Base-by-base conservation (phyloP, 1,140 invertebrate species). In the Melanaphis sacchari region DNA sequence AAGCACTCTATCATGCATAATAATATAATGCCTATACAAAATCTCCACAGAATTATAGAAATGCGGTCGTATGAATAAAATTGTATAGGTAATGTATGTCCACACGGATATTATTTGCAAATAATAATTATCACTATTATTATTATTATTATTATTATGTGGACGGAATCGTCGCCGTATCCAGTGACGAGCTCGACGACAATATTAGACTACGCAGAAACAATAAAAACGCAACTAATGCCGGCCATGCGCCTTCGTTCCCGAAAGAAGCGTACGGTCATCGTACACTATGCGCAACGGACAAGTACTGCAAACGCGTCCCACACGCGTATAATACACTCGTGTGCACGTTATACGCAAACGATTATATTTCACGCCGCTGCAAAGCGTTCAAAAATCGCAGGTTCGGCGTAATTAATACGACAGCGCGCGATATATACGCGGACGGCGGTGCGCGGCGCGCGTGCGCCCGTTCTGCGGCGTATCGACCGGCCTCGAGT, bases 401-500 rank as follows among this genome's bases (percentile, higher is more conserved):
- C 15, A n/a, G 90, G 41, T 36, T 31, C 89, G 40, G 24, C 36
- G 26, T 36, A 66, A 91, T 89, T 89, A 43, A 91, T n/a, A 41
- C 40, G 40, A 24, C 9, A 52, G 52, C 24, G 40, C 46, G 9
- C 59, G 40, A 24, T 2, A 46, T 31, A 21, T 18, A 38, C 40
- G 40, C 9, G 0, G 41, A 54, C 81, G 26, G 41, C 22, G 11
- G 36, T 6, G 81, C 36, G 49, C 91, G 91, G 81, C 36, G 49
- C 91, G 91, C 91, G 76, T 93, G 91, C 91, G 91, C 91, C 3
- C 22, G 22, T 26, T 84, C 76, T 36, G 26, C 43, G 76, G 90
- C 38, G 90, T 91, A 91, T 91, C 93, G 90, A 92, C 93, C 93
- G 82, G 76, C 81, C 89, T 41, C 89, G 59, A 76, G 31, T n/a